Base-by-base conservation (phyloP, 92 coral and sea anemone species). In the Nematostella vectensis region DNA sequence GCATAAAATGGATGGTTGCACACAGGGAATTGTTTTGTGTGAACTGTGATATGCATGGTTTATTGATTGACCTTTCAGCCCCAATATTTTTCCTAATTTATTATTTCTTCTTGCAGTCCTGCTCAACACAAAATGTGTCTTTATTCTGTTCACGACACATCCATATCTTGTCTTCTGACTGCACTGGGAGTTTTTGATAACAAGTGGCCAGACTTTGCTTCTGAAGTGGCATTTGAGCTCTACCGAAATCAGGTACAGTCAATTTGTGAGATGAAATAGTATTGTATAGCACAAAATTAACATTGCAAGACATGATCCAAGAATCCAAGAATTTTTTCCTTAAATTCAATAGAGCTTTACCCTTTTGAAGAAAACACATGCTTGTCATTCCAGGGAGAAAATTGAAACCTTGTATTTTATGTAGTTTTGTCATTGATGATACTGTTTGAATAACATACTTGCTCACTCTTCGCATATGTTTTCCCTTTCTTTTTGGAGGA, bases 161-260 rank as follows among this genome's bases (percentile, higher is more conserved):
- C 96, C 11, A 2, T 93, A 28, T 63, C 72, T 38, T 37, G 80
- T 36, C 72, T 93, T 2, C 42, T 93, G 48, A 44, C 77, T 3
- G 77, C 75, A 12, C 59, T 93, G 51, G 88, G 74, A 11, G 12
- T 82, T n/a, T 60, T 70, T 40, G 59, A 74, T 20, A 48, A 76
- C 49, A 75, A 75, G 54, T 93, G 99, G 99, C 96, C 96, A 48
- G 80, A 57, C 3, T 93, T 74, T 69, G 96, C 82, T 1, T 83
- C 99, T 18, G 70, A 69, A 19, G 13, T 87, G 43, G 65, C 83
- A 8, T 77, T 86, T 64, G 99, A 93, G 53, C 85, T 93, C 4
- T 87, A 82, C 66, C 72, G 70, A 36, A 73, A 76, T 45, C 75
- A 87, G 93, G 98, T 91, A 29, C 11, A 47, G 31, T n/a, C n/a